Conservation (phyloP, 1,140 invertebrate species). For the Meloidogyne hapla region DNA sequence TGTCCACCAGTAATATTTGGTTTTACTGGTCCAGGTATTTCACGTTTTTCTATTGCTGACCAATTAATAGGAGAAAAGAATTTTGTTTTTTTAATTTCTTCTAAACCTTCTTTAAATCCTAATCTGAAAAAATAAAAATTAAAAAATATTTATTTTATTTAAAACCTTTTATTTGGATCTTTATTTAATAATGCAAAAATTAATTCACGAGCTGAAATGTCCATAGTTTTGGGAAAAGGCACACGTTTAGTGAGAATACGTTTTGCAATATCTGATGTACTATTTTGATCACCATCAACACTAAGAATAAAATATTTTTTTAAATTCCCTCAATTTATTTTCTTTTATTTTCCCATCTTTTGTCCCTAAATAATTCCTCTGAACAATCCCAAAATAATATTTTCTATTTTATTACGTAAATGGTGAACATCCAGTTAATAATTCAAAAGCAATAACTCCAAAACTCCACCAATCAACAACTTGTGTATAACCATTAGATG, state of each 20-base stretch:
- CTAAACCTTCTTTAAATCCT: constrained; percentile 76
- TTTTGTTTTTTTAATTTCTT: constrained; percentile 79
- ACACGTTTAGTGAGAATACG: constrained; percentile 82
- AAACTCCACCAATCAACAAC: constrained; percentile 76
- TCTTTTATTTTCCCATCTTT: not conserved
- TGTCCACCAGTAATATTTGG: constrained; percentile 76
- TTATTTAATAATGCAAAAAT: constrained; percentile 79
- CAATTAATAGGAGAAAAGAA: constrained; percentile 81
- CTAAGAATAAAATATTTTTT: not conserved
- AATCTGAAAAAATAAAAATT: constrained; percentile 69
- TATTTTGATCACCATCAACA: constrained; percentile 84
- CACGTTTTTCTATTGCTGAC: constrained; percentile 74
- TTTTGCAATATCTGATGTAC: constrained; percentile 85
- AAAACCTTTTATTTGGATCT: constrained; percentile 72
- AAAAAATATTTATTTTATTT: not conserved
- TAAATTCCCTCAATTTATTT: not conserved
- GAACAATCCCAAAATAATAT: not conserved
- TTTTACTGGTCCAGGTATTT: constrained; percentile 78
- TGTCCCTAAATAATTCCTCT: not conserved
- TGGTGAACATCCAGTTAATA: constrained; percentile 93
- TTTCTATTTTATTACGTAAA: constrained; percentile 72
- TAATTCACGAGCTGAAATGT: constrained; percentile 71
- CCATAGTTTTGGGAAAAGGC: constrained; percentile 76
- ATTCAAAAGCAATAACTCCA: constrained; percentile 91
- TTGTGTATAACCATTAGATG: constrained; percentile 78